These are phyloP conservation scores for Ostrea denselamellosa DNA, from an alignment of 1,140 invertebrate species.

Conservation along the genomic window DNA sequence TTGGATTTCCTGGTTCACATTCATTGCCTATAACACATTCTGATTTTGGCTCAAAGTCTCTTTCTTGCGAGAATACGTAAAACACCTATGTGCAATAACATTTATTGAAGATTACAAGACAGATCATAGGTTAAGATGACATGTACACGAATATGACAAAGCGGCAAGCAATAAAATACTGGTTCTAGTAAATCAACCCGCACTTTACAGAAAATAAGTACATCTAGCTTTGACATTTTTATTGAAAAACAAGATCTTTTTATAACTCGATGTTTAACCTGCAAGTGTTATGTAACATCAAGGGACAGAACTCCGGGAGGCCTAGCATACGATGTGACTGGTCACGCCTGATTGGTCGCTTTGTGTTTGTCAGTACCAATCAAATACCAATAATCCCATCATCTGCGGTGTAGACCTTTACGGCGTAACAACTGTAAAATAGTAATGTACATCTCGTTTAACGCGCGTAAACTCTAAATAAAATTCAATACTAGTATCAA, in stretches of 20 bases:
- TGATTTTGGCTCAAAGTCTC: too few relatives aligned
- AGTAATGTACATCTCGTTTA: conserved; percentile 39
- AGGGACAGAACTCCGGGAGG: conserved; percentile 24
- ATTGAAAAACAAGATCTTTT: conserved; percentile 26
- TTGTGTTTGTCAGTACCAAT: conserved; percentile 25
- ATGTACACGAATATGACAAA: background rate
- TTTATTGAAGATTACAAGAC: conserved; percentile 17
- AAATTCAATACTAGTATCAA: conserved; percentile 25
- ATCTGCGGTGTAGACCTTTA: conserved; percentile 32
- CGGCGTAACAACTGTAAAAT: conserved; percentile 25
- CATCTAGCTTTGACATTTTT: conserved; percentile 7
- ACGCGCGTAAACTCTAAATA: conserved; percentile 24
- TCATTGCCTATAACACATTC: too few relatives aligned
- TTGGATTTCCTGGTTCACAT: too few relatives aligned
- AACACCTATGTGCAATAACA: conserved; percentile 21
- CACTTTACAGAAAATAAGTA: background rate
- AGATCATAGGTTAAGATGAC: background rate
- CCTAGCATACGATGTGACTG: background rate
- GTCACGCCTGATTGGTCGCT: conserved; percentile 30
- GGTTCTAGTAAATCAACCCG: conserved; percentile 31
- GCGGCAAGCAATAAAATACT: background rate
- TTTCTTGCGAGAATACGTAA: background rate
- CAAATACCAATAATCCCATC: conserved; percentile 19
- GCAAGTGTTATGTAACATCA: conserved; percentile 23
- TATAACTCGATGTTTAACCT: background rate